phyloP scores from a whole-genome alignment of 2,797 vertebrate species.

The Pogoniulus pusillus region DNA sequence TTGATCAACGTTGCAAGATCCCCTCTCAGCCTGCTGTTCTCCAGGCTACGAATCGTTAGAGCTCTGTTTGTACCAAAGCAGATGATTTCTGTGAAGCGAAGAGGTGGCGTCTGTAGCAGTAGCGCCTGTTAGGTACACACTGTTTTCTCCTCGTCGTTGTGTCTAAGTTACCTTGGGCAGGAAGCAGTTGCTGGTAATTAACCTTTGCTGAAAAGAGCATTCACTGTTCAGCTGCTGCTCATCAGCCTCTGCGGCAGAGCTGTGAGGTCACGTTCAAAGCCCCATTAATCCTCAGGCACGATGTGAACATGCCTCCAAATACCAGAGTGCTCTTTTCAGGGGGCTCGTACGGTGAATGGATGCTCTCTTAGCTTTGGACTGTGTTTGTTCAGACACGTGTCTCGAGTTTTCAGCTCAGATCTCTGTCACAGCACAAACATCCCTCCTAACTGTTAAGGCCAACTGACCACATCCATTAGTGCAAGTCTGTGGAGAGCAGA shows the following conservation, averaged over 20 bases:
- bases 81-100: background rate
- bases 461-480: background rate
- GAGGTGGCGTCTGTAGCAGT: background rate
- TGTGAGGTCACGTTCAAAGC: background rate
- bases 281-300: background rate
- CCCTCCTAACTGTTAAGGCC: background rate
- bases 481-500: background rate
- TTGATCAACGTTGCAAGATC: too few species aligned
- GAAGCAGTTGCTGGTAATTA: background rate
- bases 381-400: background rate
- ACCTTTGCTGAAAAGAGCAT: background rate
- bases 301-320: background rate
- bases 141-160: background rate
- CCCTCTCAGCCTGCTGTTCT: too few species aligned
- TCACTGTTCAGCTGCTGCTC: background rate
- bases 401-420: background rate
- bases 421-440: background rate
- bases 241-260: background rate
- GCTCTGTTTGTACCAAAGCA: background rate
- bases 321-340: background rate
- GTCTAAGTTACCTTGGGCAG: background rate
- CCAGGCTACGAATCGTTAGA: background rate
- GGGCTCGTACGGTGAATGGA: background rate
- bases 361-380: background rate
- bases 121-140: background rate